Conservation (phyloP, 2,113 vertebrate species). For the Psophia crepitans region DNA sequence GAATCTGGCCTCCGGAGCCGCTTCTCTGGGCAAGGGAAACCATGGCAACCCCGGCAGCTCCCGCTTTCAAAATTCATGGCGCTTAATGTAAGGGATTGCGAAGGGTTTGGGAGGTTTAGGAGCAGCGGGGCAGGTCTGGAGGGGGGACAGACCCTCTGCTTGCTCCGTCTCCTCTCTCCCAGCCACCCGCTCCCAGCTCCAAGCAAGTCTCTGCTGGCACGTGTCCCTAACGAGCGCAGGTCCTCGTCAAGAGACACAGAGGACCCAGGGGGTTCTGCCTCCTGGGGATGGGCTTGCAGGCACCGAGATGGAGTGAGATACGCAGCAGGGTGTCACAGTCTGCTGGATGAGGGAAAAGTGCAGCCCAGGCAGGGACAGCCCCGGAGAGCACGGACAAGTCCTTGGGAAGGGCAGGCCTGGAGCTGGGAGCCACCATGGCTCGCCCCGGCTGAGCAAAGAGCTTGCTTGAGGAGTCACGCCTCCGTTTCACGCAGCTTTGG, state of each 20-base stretch:
- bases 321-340: not conserved
- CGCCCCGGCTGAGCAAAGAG: not conserved
- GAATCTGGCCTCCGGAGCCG: constrained; percentile 43
- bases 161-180: not conserved
- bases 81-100: constrained; percentile 14
- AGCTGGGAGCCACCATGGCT: accelerated
- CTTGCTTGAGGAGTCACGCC: accelerated
- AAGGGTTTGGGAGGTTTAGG: constrained; percentile 19
- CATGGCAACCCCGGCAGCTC: constrained; percentile 68
- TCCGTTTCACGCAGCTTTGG: not conserved
- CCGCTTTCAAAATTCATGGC: constrained; percentile 41
- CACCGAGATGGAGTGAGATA: not conserved
- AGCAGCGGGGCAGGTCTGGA: not conserved
- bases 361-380: not conserved
- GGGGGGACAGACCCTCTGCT: not conserved
- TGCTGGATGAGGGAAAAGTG: not conserved
- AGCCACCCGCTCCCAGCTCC: not conserved
- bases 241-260: not conserved
- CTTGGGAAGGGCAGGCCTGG: not conserved
- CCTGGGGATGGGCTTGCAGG: not conserved
- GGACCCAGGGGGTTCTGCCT: not conserved
- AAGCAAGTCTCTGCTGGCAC: accelerated
- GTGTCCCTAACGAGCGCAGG: accelerated
- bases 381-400: accelerated
- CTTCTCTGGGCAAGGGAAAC: constrained; percentile 62